These are phyloP conservation scores for human DNA, from an alignment of 2,113 vertebrate species.

Conservation along the genomic window DNA sequence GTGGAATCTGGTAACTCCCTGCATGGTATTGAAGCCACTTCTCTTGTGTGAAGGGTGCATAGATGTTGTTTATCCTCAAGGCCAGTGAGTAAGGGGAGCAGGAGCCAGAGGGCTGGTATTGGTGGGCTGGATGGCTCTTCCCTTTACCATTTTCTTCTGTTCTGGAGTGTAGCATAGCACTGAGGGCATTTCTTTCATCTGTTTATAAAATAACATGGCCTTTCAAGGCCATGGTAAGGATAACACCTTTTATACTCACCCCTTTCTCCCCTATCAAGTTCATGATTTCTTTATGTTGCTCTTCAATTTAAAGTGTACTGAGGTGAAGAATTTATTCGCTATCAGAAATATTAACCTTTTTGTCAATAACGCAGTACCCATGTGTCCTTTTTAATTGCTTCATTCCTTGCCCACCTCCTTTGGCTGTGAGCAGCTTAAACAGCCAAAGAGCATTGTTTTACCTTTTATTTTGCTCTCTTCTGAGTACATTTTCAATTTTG, in stretches of 20 bases:
- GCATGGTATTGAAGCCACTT: background rate
- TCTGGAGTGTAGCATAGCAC: background rate
- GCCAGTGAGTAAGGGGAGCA: background rate
- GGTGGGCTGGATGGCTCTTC: background rate
- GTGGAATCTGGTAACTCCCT: background rate
- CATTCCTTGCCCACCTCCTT: slow-evolving; percentile 32
- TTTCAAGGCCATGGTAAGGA: background rate
- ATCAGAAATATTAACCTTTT: slow-evolving; percentile 60
- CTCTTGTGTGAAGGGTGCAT: background rate
- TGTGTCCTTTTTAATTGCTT: slow-evolving; percentile 45
- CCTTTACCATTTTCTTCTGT: background rate
- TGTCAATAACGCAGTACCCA: slow-evolving; percentile 27
- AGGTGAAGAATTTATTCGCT: slow-evolving; percentile 38
- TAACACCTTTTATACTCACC: background rate
- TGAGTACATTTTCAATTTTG: slow-evolving; percentile 27
- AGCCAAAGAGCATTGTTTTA: background rate
- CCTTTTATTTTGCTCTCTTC: slow-evolving; percentile 47
- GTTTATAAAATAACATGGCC: background rate
- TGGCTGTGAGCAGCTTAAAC: background rate
- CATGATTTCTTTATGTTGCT: slow-evolving; percentile 50
- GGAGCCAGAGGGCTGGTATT: background rate
- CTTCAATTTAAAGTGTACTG: slow-evolving; percentile 25
- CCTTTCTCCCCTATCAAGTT: slow-evolving; percentile 12
- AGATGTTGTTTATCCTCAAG: background rate
- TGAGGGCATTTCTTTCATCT: background rate